phyloP scores from a whole-genome alignment of 2,797 vertebrate genomes.

The Tangara arthus region DNA sequence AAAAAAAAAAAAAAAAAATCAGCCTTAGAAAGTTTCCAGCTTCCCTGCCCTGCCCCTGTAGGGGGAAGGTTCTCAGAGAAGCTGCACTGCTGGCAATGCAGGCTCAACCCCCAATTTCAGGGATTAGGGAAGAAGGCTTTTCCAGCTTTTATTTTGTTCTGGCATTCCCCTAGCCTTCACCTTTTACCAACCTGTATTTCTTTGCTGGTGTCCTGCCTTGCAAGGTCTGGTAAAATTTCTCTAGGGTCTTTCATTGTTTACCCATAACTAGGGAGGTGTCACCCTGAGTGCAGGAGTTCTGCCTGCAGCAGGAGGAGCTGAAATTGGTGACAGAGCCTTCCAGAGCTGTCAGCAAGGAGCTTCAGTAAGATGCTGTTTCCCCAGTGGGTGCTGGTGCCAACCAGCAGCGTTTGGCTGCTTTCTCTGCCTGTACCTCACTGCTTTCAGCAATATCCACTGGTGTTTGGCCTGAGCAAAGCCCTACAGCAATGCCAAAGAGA shows the following conservation, averaged over 20 bases:
- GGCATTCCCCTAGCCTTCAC: not conserved
- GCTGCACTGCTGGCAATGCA: too few relatives aligned
- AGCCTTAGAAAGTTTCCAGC: not conserved
- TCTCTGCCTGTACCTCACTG: not conserved
- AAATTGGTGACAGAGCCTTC: not conserved
- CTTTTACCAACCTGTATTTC: not conserved
- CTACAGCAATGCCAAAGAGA: not conserved
- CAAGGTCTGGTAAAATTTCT: not conserved
- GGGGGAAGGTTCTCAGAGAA: not conserved
- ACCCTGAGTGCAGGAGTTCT: not conserved
- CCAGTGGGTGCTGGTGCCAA: not conserved
- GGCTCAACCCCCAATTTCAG: fast-evolving
- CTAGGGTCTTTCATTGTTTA: not conserved
- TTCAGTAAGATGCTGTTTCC: not conserved
- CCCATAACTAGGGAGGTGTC: fast-evolving
- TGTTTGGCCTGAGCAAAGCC: not conserved
- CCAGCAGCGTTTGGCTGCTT: not conserved
- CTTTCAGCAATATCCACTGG: not conserved
- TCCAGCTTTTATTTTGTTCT: not conserved
- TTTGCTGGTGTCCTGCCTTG: not conserved
- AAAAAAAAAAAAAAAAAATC: not conserved
- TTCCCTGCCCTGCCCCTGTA: not conserved
- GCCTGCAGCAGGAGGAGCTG: not conserved
- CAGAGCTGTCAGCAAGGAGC: not conserved
- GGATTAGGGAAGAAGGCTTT: not conserved